These are phyloP conservation scores for Pangasius larnaudii DNA, from an alignment of 2,797 vertebrate genomes.

Conservation along the genomic window DNA sequence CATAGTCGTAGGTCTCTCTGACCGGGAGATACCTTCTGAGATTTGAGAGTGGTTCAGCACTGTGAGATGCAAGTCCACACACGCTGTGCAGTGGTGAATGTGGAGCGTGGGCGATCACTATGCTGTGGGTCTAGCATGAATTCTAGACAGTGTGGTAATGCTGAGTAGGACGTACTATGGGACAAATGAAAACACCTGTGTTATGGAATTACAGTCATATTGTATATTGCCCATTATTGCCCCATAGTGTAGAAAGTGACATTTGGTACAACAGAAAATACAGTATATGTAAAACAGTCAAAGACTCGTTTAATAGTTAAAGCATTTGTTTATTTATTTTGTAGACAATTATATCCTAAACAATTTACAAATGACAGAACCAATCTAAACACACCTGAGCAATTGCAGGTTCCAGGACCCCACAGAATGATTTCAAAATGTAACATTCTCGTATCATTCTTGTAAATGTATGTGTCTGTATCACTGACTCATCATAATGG, in stretches of 20 bases:
- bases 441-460: not conserved
- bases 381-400: not conserved
- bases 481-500: not conserved
- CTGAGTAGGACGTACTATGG: not conserved
- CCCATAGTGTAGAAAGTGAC: not conserved
- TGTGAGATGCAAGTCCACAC: not conserved
- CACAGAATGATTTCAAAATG: not conserved
- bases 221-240: not conserved
- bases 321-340: not conserved
- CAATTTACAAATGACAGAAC: not conserved
- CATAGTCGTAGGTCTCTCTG: not conserved
- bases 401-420: not conserved
- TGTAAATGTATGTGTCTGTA: not conserved
- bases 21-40: not conserved
- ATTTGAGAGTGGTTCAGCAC: not conserved
- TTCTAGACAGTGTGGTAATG: not conserved
- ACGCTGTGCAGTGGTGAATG: not conserved
- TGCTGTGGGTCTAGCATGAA: too few relatives aligned
- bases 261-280: not conserved
- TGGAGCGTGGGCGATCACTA: not conserved
- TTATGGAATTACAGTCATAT: not conserved
- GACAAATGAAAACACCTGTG: not conserved
- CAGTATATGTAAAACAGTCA: not conserved
- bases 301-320: not conserved
- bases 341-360: not conserved